Conservation (phyloP, 35 echinoderm and acorn worm species). For the Apostichopus californicus region DNA sequence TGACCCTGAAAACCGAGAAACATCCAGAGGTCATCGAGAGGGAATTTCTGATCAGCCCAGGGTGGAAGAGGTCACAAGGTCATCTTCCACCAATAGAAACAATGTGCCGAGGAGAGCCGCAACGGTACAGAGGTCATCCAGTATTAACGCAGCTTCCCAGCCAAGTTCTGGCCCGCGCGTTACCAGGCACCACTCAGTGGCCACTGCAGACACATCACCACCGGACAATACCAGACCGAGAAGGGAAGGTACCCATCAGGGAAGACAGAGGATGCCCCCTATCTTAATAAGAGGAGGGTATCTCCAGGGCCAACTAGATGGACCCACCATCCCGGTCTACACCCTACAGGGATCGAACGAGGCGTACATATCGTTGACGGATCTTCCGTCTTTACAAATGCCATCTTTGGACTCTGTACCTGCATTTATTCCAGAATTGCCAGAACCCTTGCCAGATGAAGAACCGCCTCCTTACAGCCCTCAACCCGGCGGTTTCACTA, state of each 20-base stretch:
- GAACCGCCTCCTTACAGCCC: slow-evolving; percentile 91
- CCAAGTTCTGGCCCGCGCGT: slow-evolving; percentile 3
- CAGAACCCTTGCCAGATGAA: slow-evolving; percentile 63
- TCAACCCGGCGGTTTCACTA: slow-evolving; percentile 4
- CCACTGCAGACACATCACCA: slow-evolving; percentile 45
- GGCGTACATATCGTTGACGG: slow-evolving; percentile 84
- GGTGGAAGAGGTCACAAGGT: slow-evolving; percentile 27
- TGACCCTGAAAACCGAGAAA: not conserved
- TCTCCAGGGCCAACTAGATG: slow-evolving; percentile 84
- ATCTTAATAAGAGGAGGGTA: slow-evolving; percentile 78
- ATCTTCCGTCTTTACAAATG: slow-evolving; percentile 84
- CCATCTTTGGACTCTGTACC: slow-evolving; percentile 78
- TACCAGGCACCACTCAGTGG: slow-evolving; percentile 55
- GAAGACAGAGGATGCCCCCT: slow-evolving; percentile 54
- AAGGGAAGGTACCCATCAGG: not conserved
- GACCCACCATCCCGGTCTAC: slow-evolving; percentile 88
- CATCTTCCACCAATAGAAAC: not conserved
- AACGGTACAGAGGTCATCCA: slow-evolving; percentile 67
- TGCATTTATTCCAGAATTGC: slow-evolving; percentile 72
- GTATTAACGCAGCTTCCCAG: slow-evolving; percentile 29
- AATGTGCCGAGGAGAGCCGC: not conserved
- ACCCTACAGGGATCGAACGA: slow-evolving; percentile 82
- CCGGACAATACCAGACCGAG: slow-evolving; percentile 17
- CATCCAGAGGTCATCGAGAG: not conserved
- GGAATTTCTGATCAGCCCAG: not conserved